These are phyloP conservation scores for Alcedo quadribrachys DNA, from an alignment of 2,797 vertebrate species.

Conservation along the genomic window DNA sequence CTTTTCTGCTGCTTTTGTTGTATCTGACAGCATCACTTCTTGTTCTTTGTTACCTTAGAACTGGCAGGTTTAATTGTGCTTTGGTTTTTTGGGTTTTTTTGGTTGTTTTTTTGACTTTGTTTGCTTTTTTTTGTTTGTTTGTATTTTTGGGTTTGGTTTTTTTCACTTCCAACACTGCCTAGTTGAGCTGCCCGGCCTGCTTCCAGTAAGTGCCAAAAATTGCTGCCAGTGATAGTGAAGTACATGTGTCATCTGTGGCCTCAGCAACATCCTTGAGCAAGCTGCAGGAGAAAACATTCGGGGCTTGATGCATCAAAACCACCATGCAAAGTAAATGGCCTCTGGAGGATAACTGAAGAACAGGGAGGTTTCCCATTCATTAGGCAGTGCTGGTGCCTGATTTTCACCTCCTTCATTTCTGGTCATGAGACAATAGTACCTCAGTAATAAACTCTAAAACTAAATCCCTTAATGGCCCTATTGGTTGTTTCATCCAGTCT, in stretches of 20 bases:
- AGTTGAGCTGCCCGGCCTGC: neutral
- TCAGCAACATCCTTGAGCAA: neutral
- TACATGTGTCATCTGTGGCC: neutral
- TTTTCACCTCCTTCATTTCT: constrained; percentile 10
- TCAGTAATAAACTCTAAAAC: neutral
- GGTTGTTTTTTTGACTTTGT: no score
- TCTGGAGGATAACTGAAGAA: neutral
- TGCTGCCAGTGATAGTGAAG: neutral
- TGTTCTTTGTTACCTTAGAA: neutral
- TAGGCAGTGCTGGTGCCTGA: neutral
- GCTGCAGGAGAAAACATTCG: neutral
- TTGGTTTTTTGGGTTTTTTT: neutral
- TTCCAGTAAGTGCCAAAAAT: neutral
- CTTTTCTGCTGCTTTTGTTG: neutral
- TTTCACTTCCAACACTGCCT: neutral
- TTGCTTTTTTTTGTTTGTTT: no score
- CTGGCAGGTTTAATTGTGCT: neutral
- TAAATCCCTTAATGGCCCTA: neutral
- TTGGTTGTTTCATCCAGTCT: neutral
- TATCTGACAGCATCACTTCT: neutral
- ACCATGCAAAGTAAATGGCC: neutral
- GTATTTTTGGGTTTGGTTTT: neutral
- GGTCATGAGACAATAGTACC: neutral
- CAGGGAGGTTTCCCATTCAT: neutral
- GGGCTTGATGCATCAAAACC: neutral